Evolutionary conservation across 2,888 invertebrate genomes (phyloP), one percentile per base, ranked within the genome.

Genomic region (Nezara viridula): DNA sequence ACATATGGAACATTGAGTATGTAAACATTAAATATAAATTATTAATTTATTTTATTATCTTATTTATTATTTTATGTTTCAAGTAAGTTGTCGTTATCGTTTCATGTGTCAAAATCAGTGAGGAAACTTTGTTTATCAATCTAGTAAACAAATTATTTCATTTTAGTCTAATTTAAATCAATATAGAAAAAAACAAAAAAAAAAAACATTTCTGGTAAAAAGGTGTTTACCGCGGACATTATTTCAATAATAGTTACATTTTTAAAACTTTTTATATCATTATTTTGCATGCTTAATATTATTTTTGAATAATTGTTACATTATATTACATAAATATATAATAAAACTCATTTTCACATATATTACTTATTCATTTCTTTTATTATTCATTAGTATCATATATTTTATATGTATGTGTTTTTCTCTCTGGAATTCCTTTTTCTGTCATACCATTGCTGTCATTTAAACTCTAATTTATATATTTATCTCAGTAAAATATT

Each of bases 51-150:
- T 37, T 73, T 19, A 19, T n/a, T n/a, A n/a, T n/a, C n/a, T n/a
- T n/a, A n/a, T n/a, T n/a, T n/a, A n/a, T 27, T 37, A 9, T 73
- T 73, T 32, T 73, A 19, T 32, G 32, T 73, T 73, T 3, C 21
- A 73, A 37, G 66, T 73, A 21, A 73, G 37, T 37, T 73, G 66
- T n/a, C n/a, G n/a, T n/a, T n/a, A n/a, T n/a, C n/a, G n/a, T n/a
- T n/a, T n/a, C n/a, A n/a, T n/a, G n/a, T n/a, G n/a, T n/a, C n/a
- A n/a, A n/a, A 32, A 60, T 60, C 27, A 32, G 14, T 12, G 5
- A 60, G 60, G 27, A 19, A 14, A 27, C 27, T 3, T 3, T 16
- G 27, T 60, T 60, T 16, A 32, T 27, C 5, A 73, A 21, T 27
- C 27, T 37, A 2, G 66, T 73, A 19, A 73, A 73, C 5, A 37